phyloP scores from a whole-genome alignment of 2,888 invertebrate genomes.

The Hecatera dysodea region DNA sequence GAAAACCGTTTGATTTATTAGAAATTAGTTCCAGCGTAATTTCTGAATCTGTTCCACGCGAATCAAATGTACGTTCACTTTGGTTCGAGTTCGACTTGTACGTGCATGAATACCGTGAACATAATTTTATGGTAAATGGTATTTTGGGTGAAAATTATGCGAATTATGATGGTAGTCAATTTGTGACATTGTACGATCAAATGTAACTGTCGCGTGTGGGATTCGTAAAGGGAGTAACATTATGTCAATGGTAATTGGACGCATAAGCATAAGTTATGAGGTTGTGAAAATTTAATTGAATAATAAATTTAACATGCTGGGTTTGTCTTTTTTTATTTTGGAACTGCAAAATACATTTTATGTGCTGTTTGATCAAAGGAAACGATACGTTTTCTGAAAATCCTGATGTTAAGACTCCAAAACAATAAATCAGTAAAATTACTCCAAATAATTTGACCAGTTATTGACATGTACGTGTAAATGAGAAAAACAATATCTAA shows the following conservation, averaged over 20 bases:
- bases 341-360: background rate
- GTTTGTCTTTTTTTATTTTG: background rate
- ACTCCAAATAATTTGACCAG: too few relatives aligned
- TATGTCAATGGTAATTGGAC: conserved; percentile 16
- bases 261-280: conserved; percentile 28
- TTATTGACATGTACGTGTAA: too few relatives aligned
- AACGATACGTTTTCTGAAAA: background rate
- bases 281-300: conserved; percentile 15
- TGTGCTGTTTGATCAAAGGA: background rate
- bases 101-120: conserved; percentile 49
- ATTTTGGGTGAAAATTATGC: conserved; percentile 52
- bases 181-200: conserved; percentile 32
- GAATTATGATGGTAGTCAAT: conserved; percentile 50
- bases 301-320: conserved; percentile 1
- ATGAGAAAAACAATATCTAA: too few relatives aligned
- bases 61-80: conserved; percentile 61
- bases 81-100: conserved; percentile 32
- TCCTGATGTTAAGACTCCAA: background rate
- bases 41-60: conserved; percentile 68
- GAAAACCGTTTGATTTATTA: conserved; percentile 74
- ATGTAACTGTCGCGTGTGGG: conserved; percentile 22
- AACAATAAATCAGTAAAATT: background rate
- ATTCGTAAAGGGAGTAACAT: conserved; percentile 37
- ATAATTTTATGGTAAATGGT: conserved; percentile 56
- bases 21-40: conserved; percentile 74